A percentile compares a stretch with the other conserved stretches of the same genome.
These are phyloP conservation scores for Gymnogyps californianus DNA, from an alignment of 2,113 vertebrate genomes.

Conservation along the genomic window DNA sequence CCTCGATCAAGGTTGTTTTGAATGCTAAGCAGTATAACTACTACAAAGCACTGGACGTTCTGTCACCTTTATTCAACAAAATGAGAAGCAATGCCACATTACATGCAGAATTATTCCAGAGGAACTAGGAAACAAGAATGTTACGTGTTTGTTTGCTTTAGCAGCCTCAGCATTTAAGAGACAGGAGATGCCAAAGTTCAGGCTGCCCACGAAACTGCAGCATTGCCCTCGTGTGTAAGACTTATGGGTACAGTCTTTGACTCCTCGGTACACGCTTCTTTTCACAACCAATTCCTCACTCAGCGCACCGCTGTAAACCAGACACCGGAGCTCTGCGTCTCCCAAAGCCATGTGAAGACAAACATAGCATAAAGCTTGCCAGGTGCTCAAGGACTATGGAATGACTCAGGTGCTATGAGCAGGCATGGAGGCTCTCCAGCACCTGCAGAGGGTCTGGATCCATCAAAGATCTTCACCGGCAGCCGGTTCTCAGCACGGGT, in stretches of 20 bases:
- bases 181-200: not conserved
- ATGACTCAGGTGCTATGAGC: rapidly evolving
- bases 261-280: not conserved
- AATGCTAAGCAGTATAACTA: not conserved
- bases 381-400: not conserved
- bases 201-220: not conserved
- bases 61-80: not conserved
- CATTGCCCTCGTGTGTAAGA: not conserved
- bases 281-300: not conserved
- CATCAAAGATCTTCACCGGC: not conserved
- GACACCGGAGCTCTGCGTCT: not conserved
- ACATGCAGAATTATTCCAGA: not conserved
- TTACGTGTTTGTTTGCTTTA: not conserved
- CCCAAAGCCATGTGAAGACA: rapidly evolving
- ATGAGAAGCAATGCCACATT: not conserved
- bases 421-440: not conserved
- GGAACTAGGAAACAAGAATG: not conserved
- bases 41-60: not conserved
- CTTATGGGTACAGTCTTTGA: too few species aligned
- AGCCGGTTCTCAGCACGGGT: rapidly evolving
- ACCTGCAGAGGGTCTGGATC: not conserved
- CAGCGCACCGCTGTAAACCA: not conserved
- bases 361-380: not conserved
- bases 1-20: not conserved
- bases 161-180: not conserved